phyloP scores from a whole-genome alignment of 2,888 invertebrate genomes.

The Altica lythri region DNA sequence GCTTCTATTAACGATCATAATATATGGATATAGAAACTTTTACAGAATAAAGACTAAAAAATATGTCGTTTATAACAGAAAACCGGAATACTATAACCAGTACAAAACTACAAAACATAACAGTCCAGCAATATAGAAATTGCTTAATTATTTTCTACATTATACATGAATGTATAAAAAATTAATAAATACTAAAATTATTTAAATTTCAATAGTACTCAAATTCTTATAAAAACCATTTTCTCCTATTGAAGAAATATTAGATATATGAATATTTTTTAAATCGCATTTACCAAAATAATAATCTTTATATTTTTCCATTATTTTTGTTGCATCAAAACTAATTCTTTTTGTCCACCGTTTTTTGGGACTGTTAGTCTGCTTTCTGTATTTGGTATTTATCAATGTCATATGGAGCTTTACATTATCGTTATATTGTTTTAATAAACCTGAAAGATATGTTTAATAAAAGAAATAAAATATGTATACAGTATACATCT shows the following conservation, averaged over 20 bases:
- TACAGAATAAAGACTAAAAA: no score
- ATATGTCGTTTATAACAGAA: no score
- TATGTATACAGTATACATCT: no score
- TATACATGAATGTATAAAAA: background rate
- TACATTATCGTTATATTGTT: conserved; percentile 63
- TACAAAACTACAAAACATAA: no score
- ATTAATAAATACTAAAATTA: conserved; percentile 1
- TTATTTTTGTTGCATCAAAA: conserved; percentile 69
- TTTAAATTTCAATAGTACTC: conserved; percentile 32
- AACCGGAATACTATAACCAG: no score
- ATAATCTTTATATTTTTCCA: conserved; percentile 69
- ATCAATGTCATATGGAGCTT: conserved; percentile 84
- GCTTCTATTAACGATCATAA: no score
- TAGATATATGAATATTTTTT: conserved; percentile 72
- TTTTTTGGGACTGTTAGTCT: conserved; percentile 39
- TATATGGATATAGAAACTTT: no score
- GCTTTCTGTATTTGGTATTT: conserved; percentile 44
- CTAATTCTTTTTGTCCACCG: conserved; percentile 50
- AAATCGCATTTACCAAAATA: conserved; percentile 74
- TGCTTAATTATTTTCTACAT: no score
- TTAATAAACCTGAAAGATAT: conserved; percentile 59
- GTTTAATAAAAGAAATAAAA: conserved; percentile 14
- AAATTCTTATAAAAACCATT: conserved; percentile 65
- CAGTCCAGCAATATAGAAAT: no score
- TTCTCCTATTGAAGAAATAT: conserved; percentile 59